Conservation (phyloP, 1,140 invertebrate species). For the Lordiphosa clarofinis region DNA sequence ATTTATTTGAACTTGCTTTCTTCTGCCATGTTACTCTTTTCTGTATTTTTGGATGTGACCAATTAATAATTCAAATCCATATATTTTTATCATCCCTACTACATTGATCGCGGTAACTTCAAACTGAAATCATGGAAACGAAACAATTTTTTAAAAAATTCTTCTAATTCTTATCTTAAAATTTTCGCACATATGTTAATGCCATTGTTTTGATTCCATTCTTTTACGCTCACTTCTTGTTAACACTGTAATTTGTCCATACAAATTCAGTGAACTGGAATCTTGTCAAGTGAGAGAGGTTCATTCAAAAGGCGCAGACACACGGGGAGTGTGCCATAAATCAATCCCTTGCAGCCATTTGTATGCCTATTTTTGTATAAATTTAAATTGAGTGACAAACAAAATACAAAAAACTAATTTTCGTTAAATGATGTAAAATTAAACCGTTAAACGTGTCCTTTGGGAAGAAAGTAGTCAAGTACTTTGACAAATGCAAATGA, state of each 20-base stretch:
- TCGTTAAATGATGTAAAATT: constrained; percentile 76
- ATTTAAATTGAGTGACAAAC: constrained; percentile 73
- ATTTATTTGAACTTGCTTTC: too few relatives aligned
- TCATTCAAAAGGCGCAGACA: constrained; percentile 2
- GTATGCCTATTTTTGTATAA: constrained; percentile 47
- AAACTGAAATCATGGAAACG: too few relatives aligned
- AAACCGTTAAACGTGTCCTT: constrained; percentile 71
- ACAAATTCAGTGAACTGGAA: constrained; percentile 65
- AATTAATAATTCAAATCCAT: too few relatives aligned
- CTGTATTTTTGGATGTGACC: too few relatives aligned
- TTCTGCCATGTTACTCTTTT: too few relatives aligned
- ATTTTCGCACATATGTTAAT: constrained; percentile 42
- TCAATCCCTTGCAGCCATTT: constrained; percentile 47
- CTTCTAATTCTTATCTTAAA: too few relatives aligned
- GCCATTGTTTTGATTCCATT: constrained; percentile 26
- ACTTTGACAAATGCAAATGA: constrained; percentile 52
- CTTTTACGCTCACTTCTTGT: constrained; percentile 53
- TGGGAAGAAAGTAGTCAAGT: constrained; percentile 34
- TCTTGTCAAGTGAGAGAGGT: constrained; percentile 69
- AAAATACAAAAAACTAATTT: constrained; percentile 53
- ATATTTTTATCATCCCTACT: too few relatives aligned
- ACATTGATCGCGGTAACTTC: too few relatives aligned
- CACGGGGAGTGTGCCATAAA: constrained; percentile 52
- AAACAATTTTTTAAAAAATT: too few relatives aligned
- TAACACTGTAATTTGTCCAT: constrained; percentile 72